These are phyloP conservation scores for Molorchus minor DNA, from an alignment of 2,888 invertebrate species.

Conservation along the genomic window DNA sequence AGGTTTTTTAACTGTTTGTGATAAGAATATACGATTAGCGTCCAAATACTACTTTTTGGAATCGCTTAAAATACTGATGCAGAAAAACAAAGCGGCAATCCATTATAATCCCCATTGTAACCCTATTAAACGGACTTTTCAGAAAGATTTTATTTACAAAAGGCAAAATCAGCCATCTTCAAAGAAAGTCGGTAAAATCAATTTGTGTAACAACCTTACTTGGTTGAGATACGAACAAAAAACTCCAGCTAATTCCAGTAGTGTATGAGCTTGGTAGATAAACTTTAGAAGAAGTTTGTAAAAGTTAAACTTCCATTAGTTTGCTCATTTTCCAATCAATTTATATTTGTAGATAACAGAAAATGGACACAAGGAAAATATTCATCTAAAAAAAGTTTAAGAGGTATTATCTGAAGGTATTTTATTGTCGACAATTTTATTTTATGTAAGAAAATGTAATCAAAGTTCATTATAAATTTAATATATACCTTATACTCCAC, in stretches of 20 bases:
- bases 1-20: too few relatives aligned
- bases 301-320: slow-evolving; percentile 28
- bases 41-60: slow-evolving; percentile 1
- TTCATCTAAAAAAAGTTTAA: too few relatives aligned
- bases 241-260: slow-evolving; percentile 15
- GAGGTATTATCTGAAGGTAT: too few relatives aligned
- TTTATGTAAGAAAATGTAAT: too few relatives aligned
- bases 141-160: slow-evolving; percentile 17
- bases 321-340: slow-evolving; percentile 29
- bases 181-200: slow-evolving; percentile 18
- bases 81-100: not conserved
- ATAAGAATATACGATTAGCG: slow-evolving; percentile 10
- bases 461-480: too few relatives aligned
- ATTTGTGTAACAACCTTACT: slow-evolving; percentile 23
- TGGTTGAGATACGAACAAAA: slow-evolving; percentile 25
- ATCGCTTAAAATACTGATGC: too few relatives aligned
- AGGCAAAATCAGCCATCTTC: not conserved
- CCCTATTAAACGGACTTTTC: not conserved
- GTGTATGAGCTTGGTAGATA: slow-evolving; percentile 20
- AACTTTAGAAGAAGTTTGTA: slow-evolving; percentile 27
- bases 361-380: not conserved
- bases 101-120: slow-evolving; percentile 14
- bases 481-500: too few relatives aligned
- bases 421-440: too few relatives aligned
- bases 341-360: slow-evolving; percentile 19